Conservation (phyloP, 23 tunicate genomes). For the Phallusia fumigata region DNA sequence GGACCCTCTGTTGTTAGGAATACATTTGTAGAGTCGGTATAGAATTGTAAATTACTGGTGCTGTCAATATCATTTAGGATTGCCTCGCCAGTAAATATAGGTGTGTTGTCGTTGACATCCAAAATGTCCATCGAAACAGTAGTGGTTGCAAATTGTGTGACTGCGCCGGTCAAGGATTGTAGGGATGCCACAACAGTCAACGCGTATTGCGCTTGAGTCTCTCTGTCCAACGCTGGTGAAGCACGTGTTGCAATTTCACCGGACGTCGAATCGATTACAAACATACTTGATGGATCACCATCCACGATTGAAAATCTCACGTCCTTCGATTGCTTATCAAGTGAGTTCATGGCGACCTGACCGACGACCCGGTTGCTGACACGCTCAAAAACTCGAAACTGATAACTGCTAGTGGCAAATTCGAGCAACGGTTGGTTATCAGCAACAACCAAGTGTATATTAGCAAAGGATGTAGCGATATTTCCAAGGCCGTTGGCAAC, state of each 20-base stretch:
- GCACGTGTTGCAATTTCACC: constrained; percentile 18
- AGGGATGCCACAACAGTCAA: constrained; percentile 30
- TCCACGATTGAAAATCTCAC: constrained; percentile 26
- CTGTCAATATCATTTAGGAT: not conserved
- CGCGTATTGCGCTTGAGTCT: constrained; percentile 7
- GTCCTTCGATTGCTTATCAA: not conserved
- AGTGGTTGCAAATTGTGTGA: constrained; percentile 5
- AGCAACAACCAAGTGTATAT: constrained; percentile 20
- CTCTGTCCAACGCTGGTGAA: constrained; percentile 5
- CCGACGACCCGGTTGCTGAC: not conserved
- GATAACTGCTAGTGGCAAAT: not conserved
- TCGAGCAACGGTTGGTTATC: not conserved
- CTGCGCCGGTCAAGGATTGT: not conserved
- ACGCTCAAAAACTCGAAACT: constrained; percentile 26
- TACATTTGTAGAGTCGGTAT: not conserved
- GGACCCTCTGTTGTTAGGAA: not conserved
- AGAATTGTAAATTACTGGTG: not conserved
- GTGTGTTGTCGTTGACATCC: constrained; percentile 74
- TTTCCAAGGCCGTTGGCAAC: constrained; percentile 1
- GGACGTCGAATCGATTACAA: constrained; percentile 21
- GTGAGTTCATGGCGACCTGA: not conserved
- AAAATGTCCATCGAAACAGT: constrained; percentile 18
- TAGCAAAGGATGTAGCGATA: constrained; percentile 1
- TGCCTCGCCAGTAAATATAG: constrained; percentile 10
- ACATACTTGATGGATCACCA: constrained; percentile 30